These are phyloP conservation scores for Listrodromus nycthemerus DNA, from an alignment of 2,888 invertebrate species.

Conservation along the genomic window DNA sequence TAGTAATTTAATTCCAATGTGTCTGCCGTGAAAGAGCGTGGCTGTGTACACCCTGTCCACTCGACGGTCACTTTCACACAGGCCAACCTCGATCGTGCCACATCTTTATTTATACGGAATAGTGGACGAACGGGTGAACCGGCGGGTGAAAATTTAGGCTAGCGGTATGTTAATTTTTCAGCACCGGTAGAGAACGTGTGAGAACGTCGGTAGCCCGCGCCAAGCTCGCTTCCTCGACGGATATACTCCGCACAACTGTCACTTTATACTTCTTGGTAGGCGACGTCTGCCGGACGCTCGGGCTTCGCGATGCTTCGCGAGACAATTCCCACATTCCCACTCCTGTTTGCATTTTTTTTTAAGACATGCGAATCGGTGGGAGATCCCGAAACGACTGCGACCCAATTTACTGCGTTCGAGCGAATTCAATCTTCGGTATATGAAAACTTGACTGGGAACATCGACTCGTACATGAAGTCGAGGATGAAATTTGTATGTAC, in stretches of 20 bases:
- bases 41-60: slow-evolving; percentile 66
- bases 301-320: not conserved
- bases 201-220: slow-evolving; percentile 38
- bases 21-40: not conserved
- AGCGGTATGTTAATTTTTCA: slow-evolving; percentile 77
- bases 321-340: slow-evolving; percentile 34
- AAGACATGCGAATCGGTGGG: not conserved
- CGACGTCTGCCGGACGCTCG: not conserved
- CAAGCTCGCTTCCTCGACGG: not conserved
- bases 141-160: slow-evolving; percentile 81
- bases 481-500: not conserved
- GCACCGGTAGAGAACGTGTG: slow-evolving; percentile 31
- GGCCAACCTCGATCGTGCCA: slow-evolving; percentile 77
- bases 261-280: slow-evolving; percentile 1
- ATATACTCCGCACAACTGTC: slow-evolving; percentile 7
- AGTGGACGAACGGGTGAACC: slow-evolving; percentile 76
- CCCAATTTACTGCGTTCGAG: not conserved
- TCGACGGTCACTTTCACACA: slow-evolving; percentile 82
- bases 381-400: not conserved
- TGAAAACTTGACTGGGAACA: not conserved
- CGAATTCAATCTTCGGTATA: not conserved
- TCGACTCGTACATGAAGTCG: not conserved
- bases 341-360: not conserved
- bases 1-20: not conserved
- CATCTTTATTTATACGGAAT: slow-evolving; percentile 83